Percentiles rank a stretch among this genome's conserved stretches.
Conservation (phyloP, 1,140 invertebrate species). For the Ylistrum balloti region DNA sequence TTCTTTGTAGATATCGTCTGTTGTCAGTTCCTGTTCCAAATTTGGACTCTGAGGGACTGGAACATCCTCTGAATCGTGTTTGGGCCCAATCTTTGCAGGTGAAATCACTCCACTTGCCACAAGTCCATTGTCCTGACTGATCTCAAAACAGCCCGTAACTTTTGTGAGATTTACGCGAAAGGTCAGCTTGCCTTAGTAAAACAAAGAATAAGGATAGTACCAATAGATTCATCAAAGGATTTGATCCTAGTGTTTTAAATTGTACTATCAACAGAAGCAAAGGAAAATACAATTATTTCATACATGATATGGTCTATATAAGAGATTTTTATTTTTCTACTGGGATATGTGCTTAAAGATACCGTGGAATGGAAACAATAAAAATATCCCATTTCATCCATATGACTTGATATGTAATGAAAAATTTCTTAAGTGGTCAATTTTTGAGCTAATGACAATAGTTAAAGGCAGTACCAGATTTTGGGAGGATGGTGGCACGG, state of each 20-base stretch:
- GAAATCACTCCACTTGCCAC: conserved; percentile 85
- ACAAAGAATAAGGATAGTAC: conserved; percentile 53
- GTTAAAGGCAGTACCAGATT: conserved; percentile 87
- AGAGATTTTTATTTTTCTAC: too few relatives aligned
- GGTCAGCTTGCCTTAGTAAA: conserved; percentile 86
- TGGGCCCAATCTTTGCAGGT: neutral
- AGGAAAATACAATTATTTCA: neutral
- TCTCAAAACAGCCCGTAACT: conserved; percentile 93
- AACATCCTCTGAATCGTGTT: conserved; percentile 9
- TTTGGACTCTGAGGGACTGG: conserved; percentile 46
- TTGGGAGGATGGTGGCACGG: conserved; percentile 94
- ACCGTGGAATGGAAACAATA: too few relatives aligned
- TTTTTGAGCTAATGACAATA: too few relatives aligned
- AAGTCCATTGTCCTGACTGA: conserved; percentile 92
- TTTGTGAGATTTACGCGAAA: conserved; percentile 94
- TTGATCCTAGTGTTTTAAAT: too few relatives aligned
- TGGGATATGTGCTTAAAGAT: too few relatives aligned
- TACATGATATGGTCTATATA: too few relatives aligned
- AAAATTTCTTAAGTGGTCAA: too few relatives aligned
- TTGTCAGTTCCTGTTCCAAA: conserved; percentile 83
- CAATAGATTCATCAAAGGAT: too few relatives aligned
- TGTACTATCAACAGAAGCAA: too few relatives aligned
- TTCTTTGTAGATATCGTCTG: conserved; percentile 96
- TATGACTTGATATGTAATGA: too few relatives aligned
- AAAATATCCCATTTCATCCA: too few relatives aligned